Evolutionary conservation across 2,888 invertebrate genomes (phyloP).

Genomic region (Xestia c-nigrum): DNA sequence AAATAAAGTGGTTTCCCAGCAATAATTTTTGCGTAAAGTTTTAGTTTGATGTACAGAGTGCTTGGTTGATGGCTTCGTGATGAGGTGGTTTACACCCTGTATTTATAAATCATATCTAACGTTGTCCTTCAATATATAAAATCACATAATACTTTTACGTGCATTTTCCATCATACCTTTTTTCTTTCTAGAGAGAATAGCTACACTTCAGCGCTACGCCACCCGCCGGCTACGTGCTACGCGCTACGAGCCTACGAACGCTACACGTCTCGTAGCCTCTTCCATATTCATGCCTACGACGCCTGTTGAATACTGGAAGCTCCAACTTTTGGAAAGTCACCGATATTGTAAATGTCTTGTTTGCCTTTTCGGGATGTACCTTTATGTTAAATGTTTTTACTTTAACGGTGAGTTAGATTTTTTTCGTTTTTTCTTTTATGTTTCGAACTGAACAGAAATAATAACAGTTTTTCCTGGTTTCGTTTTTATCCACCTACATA

Average conservation of each 20-base stretch:
- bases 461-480: not conserved
- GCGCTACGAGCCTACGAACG: conserved; percentile 54
- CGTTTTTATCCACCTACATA: not conserved
- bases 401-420: not conserved
- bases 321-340: conserved; percentile 39
- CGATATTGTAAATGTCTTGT: conserved; percentile 52
- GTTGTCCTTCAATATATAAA: too few species aligned
- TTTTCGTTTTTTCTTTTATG: not conserved
- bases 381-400: conserved; percentile 23
- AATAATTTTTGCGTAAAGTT: too few species aligned
- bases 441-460: not conserved
- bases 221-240: conserved; percentile 52
- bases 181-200: conserved; percentile 23
- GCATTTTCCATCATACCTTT: conserved; percentile 8
- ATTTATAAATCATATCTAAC: too few species aligned
- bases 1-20: too few species aligned
- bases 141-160: conserved; percentile 17
- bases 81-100: too few species aligned
- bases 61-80: too few species aligned
- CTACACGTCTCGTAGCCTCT: conserved; percentile 46
- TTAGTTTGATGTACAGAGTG: too few species aligned
- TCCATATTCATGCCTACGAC: conserved; percentile 55
- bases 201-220: conserved; percentile 36
- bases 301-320: conserved; percentile 54
- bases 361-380: conserved; percentile 25